These are phyloP conservation scores for Florisuga fusca DNA, from an alignment of 2,797 vertebrate genomes.

Conservation along the genomic window DNA sequence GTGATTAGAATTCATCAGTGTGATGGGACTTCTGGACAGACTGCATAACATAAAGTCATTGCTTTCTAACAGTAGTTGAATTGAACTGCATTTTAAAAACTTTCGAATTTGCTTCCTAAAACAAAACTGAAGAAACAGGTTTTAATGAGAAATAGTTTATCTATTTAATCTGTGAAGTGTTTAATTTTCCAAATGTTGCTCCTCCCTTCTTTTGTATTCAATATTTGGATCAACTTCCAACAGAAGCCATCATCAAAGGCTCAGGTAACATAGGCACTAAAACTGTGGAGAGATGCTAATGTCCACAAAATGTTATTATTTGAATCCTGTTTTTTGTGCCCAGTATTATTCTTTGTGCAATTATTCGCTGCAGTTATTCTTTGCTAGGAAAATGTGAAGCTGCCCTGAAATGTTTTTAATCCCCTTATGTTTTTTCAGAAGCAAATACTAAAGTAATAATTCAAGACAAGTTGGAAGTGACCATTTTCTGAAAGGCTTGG, in stretches of 20 bases:
- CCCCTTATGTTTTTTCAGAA: not conserved
- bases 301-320: not conserved
- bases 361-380: slow-evolving; percentile 7
- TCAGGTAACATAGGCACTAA: not conserved
- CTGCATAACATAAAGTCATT: not conserved
- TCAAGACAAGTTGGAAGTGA: not conserved
- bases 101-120: not conserved
- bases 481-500: not conserved
- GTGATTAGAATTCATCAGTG: not conserved
- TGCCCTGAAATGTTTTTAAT: not conserved
- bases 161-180: not conserved
- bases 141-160: not conserved
- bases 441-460: not conserved
- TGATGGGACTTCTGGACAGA: not conserved
- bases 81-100: not conserved
- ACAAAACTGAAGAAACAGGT: not conserved
- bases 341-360: not conserved
- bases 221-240: slow-evolving; percentile 11
- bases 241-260: not conserved
- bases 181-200: not conserved
- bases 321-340: slow-evolving; percentile 3
- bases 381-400: not conserved
- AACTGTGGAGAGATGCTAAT: not conserved
- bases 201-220: too few relatives aligned
- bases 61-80: not conserved